Conservation (phyloP, 2,797 vertebrate species). For the Myotis findleyi region DNA sequence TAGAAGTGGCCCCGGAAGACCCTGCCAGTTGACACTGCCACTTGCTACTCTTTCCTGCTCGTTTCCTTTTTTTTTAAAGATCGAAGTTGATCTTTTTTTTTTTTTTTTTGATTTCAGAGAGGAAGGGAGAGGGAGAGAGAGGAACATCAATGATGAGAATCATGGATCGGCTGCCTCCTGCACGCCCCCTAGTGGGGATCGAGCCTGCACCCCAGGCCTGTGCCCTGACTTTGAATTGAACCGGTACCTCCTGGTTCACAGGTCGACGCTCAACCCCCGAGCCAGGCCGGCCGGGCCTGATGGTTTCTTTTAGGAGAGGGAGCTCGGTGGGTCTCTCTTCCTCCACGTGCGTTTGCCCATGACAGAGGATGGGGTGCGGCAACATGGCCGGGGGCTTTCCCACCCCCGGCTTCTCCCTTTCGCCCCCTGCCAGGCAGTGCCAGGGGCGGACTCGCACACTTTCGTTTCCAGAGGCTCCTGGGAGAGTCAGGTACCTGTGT, state of each 20-base stretch:
- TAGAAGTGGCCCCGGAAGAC: background rate
- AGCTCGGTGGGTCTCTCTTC: accelerated
- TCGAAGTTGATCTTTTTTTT: too few relatives aligned
- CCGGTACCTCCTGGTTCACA: too few relatives aligned
- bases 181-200: too few relatives aligned
- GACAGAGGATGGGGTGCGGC: accelerated
- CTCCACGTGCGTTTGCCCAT: background rate
- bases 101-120: too few relatives aligned
- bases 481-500: background rate
- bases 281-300: too few relatives aligned
- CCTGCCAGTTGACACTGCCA: background rate
- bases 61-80: too few relatives aligned
- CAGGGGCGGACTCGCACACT: background rate
- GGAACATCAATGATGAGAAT: too few relatives aligned
- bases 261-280: too few relatives aligned
- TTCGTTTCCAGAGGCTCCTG: background rate
- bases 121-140: too few relatives aligned
- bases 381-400: background rate
- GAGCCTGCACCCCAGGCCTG: too few relatives aligned
- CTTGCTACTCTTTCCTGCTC: background rate
- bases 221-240: too few relatives aligned
- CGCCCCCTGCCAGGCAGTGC: background rate
- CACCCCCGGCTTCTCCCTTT: background rate
- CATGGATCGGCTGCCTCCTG: too few relatives aligned
- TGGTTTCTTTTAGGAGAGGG: background rate